phyloP scores from a whole-genome alignment of 1,140 invertebrate genomes.

The Zaprionus taronus region DNA sequence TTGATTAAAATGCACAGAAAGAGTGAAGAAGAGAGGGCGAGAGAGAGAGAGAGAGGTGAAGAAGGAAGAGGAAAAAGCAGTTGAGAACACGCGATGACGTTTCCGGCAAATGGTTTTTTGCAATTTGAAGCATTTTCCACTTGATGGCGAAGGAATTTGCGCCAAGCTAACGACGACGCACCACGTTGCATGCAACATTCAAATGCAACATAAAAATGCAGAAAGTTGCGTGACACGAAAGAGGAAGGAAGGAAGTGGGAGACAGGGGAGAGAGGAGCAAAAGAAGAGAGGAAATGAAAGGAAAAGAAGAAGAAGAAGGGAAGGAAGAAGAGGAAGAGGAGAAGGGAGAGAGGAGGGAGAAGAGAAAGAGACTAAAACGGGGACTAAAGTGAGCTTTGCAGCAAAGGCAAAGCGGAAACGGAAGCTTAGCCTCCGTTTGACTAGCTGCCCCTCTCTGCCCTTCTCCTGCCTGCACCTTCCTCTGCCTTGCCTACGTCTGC shows the following conservation, averaged over 20 bases:
- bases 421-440: slow-evolving; percentile 62
- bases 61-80: not conserved
- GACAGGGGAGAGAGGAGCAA: not conserved
- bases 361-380: too few species aligned
- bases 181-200: slow-evolving; percentile 15
- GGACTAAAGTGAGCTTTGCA: not conserved
- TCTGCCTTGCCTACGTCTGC: too few species aligned
- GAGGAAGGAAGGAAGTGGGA: not conserved
- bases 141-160: slow-evolving; percentile 67
- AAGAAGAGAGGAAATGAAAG: slow-evolving; percentile 4
- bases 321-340: not conserved
- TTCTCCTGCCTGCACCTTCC: too few species aligned
- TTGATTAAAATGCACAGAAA: slow-evolving; percentile 43
- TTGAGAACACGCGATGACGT: not conserved
- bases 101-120: slow-evolving; percentile 21
- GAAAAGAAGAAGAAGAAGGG: not conserved
- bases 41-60: not conserved
- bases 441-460: slow-evolving; percentile 21
- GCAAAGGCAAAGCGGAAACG: slow-evolving; percentile 51
- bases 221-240: not conserved
- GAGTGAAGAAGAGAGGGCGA: not conserved
- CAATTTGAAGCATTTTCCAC: slow-evolving; percentile 49
- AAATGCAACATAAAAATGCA: slow-evolving; percentile 34
- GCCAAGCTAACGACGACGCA: slow-evolving; percentile 57
- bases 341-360: not conserved